Evolutionary conservation across 2,888 invertebrate genomes (phyloP), one percentile per base, ranked within the genome.

Genomic region (Loripinus fragilis): DNA sequence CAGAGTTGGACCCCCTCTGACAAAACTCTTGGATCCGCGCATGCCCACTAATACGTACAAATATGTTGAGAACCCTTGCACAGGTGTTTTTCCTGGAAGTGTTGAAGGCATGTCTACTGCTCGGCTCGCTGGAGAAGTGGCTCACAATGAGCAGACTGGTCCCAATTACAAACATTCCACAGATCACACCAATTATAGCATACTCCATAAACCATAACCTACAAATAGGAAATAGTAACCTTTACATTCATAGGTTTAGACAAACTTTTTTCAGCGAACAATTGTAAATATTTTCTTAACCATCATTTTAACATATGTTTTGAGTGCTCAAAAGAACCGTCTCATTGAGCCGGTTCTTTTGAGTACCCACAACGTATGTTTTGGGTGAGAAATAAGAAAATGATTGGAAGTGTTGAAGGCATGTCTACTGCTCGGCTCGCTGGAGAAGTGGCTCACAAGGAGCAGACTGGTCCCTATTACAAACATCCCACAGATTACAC

Each of bases 151-250:
- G 87, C 23, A 91, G 86, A 33, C 89, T 74, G n/a, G 90, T 89
- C 52, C 90, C 91, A 30, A 91, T 81, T 28, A 91, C 89, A 66
- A 91, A 89, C 91, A 91, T 92, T 12, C 90, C 89, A 55, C 89
- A 86, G 23, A 90, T 84, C n/a, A 91, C 90, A n/a, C 92, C 91
- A 15, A 90, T 90, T 71, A 91, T 75, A 17, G 89, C 87, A 79
- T 85, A 87, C 78, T 91, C 91, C 77, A 90, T 88, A 76, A 90
- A 90, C 88, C 90, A 90, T 45, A 91, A 68, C 48, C 92, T 92
- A 86, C 17, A 85, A 85, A n/a, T n/a, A n/a, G n/a, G n/a, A n/a
- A n/a, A n/a, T n/a, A n/a, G n/a, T n/a, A n/a, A n/a, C n/a, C n/a
- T n/a, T n/a, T n/a, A n/a, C n/a, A n/a, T n/a, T n/a, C n/a, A n/a